phyloP scores from a whole-genome alignment of 2,113 vertebrate genomes.

The Pseudolaguvia tuberculata region DNA sequence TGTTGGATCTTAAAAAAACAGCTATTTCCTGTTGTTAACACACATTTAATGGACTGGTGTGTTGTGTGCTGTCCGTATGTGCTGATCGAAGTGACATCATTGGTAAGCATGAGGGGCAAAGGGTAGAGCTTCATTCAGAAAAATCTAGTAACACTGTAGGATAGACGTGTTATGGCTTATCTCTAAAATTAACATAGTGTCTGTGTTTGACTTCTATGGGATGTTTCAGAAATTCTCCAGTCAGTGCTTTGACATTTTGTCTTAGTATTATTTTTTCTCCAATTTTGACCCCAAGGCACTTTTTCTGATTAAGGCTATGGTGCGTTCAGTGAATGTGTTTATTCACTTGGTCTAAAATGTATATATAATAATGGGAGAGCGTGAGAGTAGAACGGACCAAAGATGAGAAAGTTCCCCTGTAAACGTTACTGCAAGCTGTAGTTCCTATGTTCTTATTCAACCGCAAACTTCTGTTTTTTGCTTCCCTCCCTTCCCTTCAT shows the following conservation, averaged over 20 bases:
- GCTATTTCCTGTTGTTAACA: neutral
- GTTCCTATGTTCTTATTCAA: slow-evolving; percentile 31
- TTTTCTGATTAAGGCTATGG: neutral
- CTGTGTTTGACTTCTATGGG: neutral
- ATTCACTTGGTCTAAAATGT: slow-evolving; percentile 29
- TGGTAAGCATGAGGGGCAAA: neutral
- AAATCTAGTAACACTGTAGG: neutral
- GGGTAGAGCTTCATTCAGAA: neutral
- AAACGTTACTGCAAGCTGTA: slow-evolving; percentile 1
- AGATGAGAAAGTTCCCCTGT: slow-evolving; percentile 60
- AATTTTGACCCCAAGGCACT: neutral
- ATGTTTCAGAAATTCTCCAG: neutral
- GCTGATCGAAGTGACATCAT: neutral
- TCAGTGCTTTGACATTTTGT: neutral
- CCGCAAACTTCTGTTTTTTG: slow-evolving; percentile 20
- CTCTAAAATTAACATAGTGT: neutral
- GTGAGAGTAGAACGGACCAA: slow-evolving; percentile 81
- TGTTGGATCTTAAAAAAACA: neutral
- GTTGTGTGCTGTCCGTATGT: neutral
- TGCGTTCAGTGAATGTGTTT: slow-evolving; percentile 38
- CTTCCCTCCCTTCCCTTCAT: slow-evolving; percentile 42
- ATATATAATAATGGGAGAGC: slow-evolving; percentile 31
- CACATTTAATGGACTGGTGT: neutral
- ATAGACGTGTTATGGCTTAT: neutral
- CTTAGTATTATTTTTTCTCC: neutral